Conservation (phyloP, 1,140 invertebrate genomes). For the Ostrea edulis region DNA sequence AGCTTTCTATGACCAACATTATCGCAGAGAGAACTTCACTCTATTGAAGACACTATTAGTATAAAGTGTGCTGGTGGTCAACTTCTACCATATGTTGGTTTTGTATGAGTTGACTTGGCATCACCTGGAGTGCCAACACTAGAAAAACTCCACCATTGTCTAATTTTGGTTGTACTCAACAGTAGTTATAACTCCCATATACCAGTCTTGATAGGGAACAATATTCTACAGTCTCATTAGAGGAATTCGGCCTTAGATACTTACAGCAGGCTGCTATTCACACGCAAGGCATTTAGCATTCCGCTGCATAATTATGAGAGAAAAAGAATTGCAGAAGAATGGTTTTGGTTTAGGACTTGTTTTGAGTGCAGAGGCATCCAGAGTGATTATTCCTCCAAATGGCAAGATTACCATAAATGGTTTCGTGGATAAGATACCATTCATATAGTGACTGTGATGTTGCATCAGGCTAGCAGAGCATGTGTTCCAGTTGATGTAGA, state of each 20-base stretch:
- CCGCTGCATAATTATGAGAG: slow-evolving; percentile 31
- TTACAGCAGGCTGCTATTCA: slow-evolving; percentile 34
- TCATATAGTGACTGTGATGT: slow-evolving; percentile 27
- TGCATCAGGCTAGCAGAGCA: slow-evolving; percentile 21
- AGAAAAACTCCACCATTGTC: neutral
- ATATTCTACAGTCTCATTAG: slow-evolving; percentile 16
- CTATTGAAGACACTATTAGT: slow-evolving; percentile 15
- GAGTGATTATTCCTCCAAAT: slow-evolving; percentile 41
- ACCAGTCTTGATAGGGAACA: slow-evolving; percentile 48
- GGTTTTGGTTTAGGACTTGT: neutral
- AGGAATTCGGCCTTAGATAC: slow-evolving; percentile 44
- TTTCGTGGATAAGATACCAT: slow-evolving; percentile 16
- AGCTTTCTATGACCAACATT: slow-evolving; percentile 5
- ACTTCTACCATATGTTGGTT: too few species aligned
- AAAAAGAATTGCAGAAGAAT: slow-evolving; percentile 40
- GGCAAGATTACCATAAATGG: slow-evolving; percentile 13
- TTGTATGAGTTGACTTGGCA: neutral
- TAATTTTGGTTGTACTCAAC: neutral
- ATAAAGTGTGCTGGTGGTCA: too few species aligned
- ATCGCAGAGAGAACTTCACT: neutral
- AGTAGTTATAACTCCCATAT: slow-evolving; percentile 30
- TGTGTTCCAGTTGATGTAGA: neutral
- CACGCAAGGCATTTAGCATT: slow-evolving; percentile 49
- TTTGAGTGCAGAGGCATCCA: too few species aligned
- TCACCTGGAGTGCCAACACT: neutral